phyloP scores from a whole-genome alignment of 2,888 invertebrate species.

The Clivina fossor region DNA sequence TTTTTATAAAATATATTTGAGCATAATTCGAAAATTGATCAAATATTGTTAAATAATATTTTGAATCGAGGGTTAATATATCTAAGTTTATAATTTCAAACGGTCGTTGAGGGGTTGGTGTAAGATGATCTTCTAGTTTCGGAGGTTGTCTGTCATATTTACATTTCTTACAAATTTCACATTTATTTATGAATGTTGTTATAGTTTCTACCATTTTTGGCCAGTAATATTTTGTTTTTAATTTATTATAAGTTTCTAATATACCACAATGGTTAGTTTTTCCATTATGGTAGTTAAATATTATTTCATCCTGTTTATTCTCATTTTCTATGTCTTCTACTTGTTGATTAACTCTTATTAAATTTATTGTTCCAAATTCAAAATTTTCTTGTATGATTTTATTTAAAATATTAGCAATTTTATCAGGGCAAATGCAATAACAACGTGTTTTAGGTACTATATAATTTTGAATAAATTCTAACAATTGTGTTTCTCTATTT shows the following conservation, averaged over 20 bases:
- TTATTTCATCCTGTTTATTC: too few relatives aligned
- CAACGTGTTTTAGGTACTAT: background rate
- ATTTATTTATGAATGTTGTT: conserved; percentile 7
- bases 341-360: background rate
- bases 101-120: too few relatives aligned
- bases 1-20: background rate
- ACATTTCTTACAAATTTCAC: too few relatives aligned
- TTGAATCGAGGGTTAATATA: background rate
- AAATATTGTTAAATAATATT: background rate
- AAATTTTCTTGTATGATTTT: background rate
- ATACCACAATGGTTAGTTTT: too few relatives aligned
- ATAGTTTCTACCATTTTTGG: conserved; percentile 10
- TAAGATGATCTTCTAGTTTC: background rate
- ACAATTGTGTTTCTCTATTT: background rate
- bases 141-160: conserved; percentile 33
- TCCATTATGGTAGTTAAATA: conserved; percentile 4
- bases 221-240: conserved; percentile 2
- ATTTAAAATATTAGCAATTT: background rate
- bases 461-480: background rate
- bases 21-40: background rate
- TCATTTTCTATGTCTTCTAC: too few relatives aligned
- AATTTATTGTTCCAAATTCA: background rate
- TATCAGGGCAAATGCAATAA: background rate
- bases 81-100: too few relatives aligned
- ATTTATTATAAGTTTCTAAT: background rate